Percentiles rank a stretch among this genome's conserved stretches.
Conservation (phyloP, 1,140 invertebrate genomes). For the Lethrus apterus region DNA sequence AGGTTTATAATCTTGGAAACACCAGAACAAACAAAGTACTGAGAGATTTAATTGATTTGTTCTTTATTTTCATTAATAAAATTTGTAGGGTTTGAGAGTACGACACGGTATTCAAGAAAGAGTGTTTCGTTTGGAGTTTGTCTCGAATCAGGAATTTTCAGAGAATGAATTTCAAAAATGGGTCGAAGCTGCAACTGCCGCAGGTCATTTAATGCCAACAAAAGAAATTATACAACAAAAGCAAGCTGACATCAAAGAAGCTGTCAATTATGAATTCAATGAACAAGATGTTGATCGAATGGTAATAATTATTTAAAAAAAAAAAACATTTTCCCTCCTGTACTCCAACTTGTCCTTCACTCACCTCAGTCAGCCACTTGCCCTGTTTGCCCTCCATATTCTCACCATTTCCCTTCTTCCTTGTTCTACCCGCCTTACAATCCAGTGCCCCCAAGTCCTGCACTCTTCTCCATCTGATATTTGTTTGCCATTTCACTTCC, state of each 20-base stretch:
- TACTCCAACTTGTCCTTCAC: no score
- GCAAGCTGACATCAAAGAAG: conserved; percentile 80
- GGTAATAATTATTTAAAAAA: no score
- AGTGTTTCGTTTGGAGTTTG: conserved; percentile 91
- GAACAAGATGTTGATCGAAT: conserved; percentile 71
- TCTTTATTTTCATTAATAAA: neutral
- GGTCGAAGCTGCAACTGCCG: conserved; percentile 73
- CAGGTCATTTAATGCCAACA: conserved; percentile 74
- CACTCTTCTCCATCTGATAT: no score
- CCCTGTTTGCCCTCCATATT: no score
- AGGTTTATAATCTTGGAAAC: conserved; percentile 83
- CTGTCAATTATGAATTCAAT: conserved; percentile 83
- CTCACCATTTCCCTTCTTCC: no score
- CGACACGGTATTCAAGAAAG: conserved; percentile 85
- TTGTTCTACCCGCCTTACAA: no score
- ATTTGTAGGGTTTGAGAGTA: conserved; percentile 49
- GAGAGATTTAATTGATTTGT: conserved; percentile 6
- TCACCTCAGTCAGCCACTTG: no score
- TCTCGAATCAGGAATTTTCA: conserved; percentile 95
- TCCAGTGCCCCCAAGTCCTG: no score
- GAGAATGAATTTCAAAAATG: conserved; percentile 92
- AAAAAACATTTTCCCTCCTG: no score
- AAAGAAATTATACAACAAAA: conserved; percentile 80
- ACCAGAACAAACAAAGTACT: conserved; percentile 87
- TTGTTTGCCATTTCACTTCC: no score